Conservation (phyloP, 2,888 invertebrate species). For the Creontiades dilutus region DNA sequence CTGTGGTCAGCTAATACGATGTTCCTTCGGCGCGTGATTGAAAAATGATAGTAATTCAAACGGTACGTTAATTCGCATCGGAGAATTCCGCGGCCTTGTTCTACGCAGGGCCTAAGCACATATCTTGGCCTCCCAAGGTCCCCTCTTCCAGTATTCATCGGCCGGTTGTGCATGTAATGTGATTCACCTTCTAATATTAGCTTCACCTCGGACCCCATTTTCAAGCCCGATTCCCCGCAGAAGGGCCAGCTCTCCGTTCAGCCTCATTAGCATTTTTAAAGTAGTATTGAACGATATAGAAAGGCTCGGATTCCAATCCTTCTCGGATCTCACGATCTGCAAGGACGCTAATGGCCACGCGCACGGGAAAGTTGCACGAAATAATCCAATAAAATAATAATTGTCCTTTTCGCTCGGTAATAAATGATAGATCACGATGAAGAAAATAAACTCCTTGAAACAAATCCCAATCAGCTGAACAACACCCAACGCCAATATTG, state of each 20-base stretch:
- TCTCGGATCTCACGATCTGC: not conserved
- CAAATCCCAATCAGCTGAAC: too few species aligned
- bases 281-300: not conserved
- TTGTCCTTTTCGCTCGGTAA: too few species aligned
- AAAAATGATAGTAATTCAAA: constrained; percentile 19
- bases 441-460: too few species aligned
- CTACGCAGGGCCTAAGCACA: not conserved
- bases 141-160: not conserved
- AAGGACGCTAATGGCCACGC: not conserved
- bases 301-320: not conserved
- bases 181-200: constrained; percentile 21
- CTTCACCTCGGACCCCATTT: constrained; percentile 5
- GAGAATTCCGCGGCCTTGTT: constrained; percentile 9
- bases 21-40: constrained; percentile 11
- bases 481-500: too few species aligned
- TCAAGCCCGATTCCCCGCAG: not conserved
- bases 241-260: not conserved
- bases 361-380: too few species aligned
- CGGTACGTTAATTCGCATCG: constrained; percentile 4
- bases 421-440: too few species aligned
- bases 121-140: not conserved
- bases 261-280: not conserved
- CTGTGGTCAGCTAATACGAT: not conserved
- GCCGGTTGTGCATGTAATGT: constrained; percentile 3
- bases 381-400: too few species aligned